Conservation (phyloP, 2,113 vertebrate genomes). For the Nannobrachium achirus region DNA sequence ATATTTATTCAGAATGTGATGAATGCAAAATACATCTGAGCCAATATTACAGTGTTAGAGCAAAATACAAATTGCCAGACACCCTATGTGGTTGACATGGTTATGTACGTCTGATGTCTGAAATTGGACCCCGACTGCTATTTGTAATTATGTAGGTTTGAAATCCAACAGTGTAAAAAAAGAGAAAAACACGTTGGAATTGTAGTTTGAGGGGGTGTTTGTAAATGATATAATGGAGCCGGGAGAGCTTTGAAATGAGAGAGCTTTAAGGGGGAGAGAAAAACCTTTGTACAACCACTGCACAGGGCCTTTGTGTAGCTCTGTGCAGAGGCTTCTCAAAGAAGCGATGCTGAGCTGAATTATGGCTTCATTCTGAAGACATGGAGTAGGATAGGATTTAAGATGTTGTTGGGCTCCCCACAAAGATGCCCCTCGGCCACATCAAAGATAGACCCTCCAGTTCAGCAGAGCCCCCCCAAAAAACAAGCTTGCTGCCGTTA, state of each 20-base stretch:
- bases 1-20: constrained; percentile 10
- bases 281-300: constrained; percentile 54
- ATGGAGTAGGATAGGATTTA: too few species aligned
- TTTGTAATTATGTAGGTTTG: constrained; percentile 59
- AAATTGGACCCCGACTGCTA: constrained; percentile 28
- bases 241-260: constrained; percentile 54
- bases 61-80: too few species aligned
- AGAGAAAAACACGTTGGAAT: constrained; percentile 32
- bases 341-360: constrained; percentile 37
- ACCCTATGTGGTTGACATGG: too few species aligned
- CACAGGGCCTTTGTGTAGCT: constrained; percentile 45
- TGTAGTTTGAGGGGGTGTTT: constrained; percentile 60
- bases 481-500: constrained; percentile 37
- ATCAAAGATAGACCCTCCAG: constrained; percentile 53
- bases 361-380: constrained; percentile 28
- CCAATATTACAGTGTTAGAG: neutral
- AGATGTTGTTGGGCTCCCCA: constrained; percentile 39
- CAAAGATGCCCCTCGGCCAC: constrained; percentile 28
- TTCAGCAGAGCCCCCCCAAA: constrained; percentile 19
- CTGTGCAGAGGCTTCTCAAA: constrained; percentile 24
- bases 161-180: constrained; percentile 38
- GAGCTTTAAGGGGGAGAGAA: constrained; percentile 40
- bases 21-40: constrained; percentile 23
- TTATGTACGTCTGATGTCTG: too few species aligned
- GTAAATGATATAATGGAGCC: constrained; percentile 66